These are phyloP conservation scores for Apotomis turbidana DNA, from an alignment of 2,888 invertebrate genomes.

Conservation along the genomic window DNA sequence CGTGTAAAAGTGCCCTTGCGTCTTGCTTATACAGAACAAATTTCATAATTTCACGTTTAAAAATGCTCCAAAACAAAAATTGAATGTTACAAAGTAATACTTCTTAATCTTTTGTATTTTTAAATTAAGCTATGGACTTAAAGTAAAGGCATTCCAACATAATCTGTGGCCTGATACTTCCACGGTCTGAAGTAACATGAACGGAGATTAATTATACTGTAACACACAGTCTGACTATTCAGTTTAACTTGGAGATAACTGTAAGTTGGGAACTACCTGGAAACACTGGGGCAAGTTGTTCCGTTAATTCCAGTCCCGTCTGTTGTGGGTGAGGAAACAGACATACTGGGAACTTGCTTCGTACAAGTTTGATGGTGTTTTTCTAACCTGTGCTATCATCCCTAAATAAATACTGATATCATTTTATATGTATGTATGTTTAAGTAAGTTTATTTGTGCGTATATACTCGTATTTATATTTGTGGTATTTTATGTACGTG, in stretches of 20 bases:
- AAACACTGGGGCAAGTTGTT: constrained; percentile 34
- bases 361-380: constrained; percentile 14
- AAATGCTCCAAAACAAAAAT: no score
- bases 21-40: no score
- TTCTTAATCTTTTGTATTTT: no score
- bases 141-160: neutral
- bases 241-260: constrained; percentile 36
- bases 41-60: no score
- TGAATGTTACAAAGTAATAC: no score
- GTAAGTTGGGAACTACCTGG: constrained; percentile 33
- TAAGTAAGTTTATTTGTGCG: no score
- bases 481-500: no score
- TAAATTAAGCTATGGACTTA: neutral
- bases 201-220: constrained; percentile 38
- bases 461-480: no score
- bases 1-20: no score
- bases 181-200: constrained; percentile 1
- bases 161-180: neutral
- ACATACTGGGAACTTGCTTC: constrained; percentile 24
- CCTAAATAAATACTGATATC: no score
- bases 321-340: constrained; percentile 31
- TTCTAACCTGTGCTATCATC: neutral
- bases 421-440: no score
- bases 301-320: constrained; percentile 35
- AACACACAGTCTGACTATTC: constrained; percentile 33